Conservation (phyloP, 2,113 vertebrate species). For the Microtus montanus region DNA sequence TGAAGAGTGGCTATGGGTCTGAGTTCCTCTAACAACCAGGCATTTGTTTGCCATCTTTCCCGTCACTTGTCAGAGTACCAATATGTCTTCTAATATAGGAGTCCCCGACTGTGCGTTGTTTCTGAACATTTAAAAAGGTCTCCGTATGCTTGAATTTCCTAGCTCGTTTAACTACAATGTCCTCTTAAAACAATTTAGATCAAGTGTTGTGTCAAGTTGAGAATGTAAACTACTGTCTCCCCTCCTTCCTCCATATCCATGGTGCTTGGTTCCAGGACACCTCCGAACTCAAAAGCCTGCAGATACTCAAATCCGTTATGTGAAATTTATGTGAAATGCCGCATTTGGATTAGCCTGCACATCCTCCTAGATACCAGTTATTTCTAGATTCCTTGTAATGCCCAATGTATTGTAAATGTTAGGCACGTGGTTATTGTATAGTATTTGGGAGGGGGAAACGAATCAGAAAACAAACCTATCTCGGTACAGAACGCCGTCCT, state of each 20-base stretch:
- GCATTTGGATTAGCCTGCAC: background rate
- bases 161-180: background rate
- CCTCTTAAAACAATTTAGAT: background rate
- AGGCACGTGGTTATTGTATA: background rate
- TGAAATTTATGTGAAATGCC: background rate
- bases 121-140: background rate
- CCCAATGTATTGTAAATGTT: background rate
- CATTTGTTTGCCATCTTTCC: background rate
- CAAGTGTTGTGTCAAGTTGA: background rate
- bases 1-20: background rate
- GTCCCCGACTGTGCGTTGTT: background rate
- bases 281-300: background rate
- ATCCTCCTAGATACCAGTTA: background rate
- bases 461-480: background rate
- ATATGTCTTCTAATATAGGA: background rate
- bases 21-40: background rate
- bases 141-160: background rate
- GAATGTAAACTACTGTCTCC: background rate
- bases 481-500: background rate
- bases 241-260: background rate
- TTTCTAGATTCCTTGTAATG: background rate
- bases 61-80: background rate
- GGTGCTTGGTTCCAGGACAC: background rate
- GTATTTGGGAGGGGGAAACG: background rate
- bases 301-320: background rate